Conservation (phyloP, 2,888 invertebrate genomes). For the Drosophila fulvimacula region DNA sequence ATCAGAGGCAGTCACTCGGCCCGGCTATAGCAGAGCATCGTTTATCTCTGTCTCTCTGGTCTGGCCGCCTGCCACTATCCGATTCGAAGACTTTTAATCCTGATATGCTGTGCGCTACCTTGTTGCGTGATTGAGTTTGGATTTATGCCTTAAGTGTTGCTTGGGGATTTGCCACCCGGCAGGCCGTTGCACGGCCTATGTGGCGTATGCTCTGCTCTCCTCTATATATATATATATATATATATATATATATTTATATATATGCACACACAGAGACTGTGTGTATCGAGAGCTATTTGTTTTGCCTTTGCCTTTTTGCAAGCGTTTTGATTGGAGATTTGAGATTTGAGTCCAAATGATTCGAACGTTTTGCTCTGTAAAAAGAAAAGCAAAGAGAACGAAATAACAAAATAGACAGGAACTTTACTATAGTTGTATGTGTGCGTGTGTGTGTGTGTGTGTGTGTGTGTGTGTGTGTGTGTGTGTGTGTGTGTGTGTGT, state of each 20-base stretch:
- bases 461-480: not conserved
- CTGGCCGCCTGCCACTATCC: conserved; percentile 3
- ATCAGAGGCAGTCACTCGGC: conserved; percentile 49
- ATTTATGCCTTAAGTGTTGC: conserved; percentile 77
- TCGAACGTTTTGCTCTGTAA: conserved; percentile 33
- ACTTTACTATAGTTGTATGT: conserved; percentile 21
- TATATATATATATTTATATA: too few species aligned
- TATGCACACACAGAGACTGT: too few species aligned
- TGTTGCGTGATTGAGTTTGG: conserved; percentile 73
- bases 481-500: conserved; percentile 1
- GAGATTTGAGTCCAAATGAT: conserved; percentile 35
- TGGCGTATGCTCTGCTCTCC: conserved; percentile 36
- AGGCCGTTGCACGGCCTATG: conserved; percentile 47
- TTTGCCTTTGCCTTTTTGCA: conserved; percentile 35
- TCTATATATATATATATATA: too few species aligned
- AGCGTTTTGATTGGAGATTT: conserved; percentile 54
- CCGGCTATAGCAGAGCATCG: conserved; percentile 46
- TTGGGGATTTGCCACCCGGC: conserved; percentile 61
- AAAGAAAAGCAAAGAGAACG: conserved; percentile 11
- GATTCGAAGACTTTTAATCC: conserved; percentile 13
- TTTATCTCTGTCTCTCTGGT: conserved; percentile 50
- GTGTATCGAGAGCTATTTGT: conserved; percentile 39
- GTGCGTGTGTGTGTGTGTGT: conserved; percentile 1
- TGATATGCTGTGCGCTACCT: conserved; percentile 29
- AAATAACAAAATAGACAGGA: conserved; percentile 16